phyloP scores from a whole-genome alignment of 2,113 vertebrate species.

The Emberiza fucata region DNA sequence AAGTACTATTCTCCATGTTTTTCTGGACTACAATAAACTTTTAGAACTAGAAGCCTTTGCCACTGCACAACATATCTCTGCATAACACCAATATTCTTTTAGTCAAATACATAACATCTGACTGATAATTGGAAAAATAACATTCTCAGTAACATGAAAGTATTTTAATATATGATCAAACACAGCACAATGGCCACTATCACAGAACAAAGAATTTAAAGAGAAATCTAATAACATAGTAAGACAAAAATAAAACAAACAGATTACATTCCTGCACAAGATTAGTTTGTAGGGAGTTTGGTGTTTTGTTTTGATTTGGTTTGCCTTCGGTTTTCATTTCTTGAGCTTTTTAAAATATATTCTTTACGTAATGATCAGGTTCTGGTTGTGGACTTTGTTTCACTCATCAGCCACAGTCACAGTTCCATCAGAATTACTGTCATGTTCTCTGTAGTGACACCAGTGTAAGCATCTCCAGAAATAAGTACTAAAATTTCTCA shows the following conservation, averaged over 20 bases:
- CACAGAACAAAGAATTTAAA: neutral
- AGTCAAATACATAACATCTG: neutral
- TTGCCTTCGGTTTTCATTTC: neutral
- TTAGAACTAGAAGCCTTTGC: neutral
- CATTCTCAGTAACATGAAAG: neutral
- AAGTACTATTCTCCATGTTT: neutral
- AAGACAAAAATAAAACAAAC: neutral
- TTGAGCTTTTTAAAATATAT: rapidly evolving
- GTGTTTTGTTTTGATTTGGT: neutral
- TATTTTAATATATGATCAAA: neutral
- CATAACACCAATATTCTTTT: neutral
- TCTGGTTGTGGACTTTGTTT: neutral
- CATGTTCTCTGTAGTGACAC: neutral
- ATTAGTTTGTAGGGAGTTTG: neutral
- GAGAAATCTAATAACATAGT: neutral
- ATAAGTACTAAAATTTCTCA: neutral
- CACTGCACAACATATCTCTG: neutral
- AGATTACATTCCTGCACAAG: neutral
- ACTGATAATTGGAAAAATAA: neutral
- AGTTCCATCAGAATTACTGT: neutral
- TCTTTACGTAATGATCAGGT: neutral
- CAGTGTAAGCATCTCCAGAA: neutral
- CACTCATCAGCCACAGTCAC: neutral
- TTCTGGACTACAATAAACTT: neutral
- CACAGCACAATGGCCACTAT: neutral